Percentiles rank a stretch among this genome's conserved stretches.
Evolutionary conservation across 2,113 vertebrate species (phyloP).

Genomic region (Solenodon paradoxus): DNA sequence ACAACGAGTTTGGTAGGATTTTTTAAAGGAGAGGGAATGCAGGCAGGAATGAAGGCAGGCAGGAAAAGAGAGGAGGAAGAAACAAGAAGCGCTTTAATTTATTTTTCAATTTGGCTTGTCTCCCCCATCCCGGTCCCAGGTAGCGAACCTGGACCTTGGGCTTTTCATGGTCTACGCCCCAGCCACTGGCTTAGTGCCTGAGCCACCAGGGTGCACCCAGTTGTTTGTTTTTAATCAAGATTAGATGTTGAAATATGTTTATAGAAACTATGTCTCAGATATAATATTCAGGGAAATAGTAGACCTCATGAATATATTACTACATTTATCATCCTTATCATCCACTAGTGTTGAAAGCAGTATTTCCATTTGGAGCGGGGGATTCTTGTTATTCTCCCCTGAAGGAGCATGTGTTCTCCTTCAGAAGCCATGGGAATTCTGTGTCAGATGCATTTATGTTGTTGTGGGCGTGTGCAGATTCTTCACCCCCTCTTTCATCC

Average conservation of each 20-base stretch:
- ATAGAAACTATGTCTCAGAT: not conserved
- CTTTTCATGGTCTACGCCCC: too few species aligned
- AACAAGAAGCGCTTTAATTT: too few species aligned
- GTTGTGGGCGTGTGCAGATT: slow-evolving; percentile 2
- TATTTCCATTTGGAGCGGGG: not conserved
- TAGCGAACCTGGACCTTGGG: too few species aligned
- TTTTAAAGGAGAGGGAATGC: not conserved
- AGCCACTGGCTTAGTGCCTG: not conserved
- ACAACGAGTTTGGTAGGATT: not conserved
- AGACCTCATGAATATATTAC: not conserved
- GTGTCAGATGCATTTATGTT: not conserved
- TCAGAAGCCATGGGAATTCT: not conserved
- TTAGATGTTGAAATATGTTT: not conserved
- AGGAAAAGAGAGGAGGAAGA: too few species aligned
- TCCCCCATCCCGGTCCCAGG: too few species aligned
- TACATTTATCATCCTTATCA: not conserved
- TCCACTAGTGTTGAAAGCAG: not conserved
- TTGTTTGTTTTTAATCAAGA: not conserved
- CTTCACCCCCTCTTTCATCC: slow-evolving; percentile 34
- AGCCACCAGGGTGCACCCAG: not conserved
- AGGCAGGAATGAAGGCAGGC: not conserved
- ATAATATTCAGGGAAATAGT: not conserved
- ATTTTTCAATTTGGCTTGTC: not conserved
- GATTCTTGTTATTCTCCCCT: not conserved
- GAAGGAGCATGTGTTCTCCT: not conserved